Conservation (phyloP, 2,888 invertebrate genomes). For the Lepeophtheirus nordmannii region DNA sequence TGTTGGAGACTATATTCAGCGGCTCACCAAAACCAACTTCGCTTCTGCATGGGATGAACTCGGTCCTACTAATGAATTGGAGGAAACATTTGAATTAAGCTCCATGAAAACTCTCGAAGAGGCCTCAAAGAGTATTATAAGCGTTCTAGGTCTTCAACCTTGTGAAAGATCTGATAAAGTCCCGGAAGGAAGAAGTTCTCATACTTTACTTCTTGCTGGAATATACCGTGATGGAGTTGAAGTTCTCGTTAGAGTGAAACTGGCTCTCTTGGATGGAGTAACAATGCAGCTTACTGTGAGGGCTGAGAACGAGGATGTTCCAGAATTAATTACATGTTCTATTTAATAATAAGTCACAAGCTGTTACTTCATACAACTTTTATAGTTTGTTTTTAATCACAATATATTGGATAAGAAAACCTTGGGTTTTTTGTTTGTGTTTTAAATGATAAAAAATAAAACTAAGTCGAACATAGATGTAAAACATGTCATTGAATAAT, state of each 20-base stretch:
- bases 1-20: conserved; percentile 69
- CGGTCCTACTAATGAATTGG: conserved; percentile 49
- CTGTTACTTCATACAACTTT: no score
- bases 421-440: no score
- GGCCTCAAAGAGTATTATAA: conserved; percentile 64
- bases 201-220: conserved; percentile 62
- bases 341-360: conserved; percentile 47
- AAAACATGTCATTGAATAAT: no score
- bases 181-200: conserved; percentile 62
- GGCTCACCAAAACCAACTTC: conserved; percentile 51
- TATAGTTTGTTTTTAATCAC: no score
- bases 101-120: conserved; percentile 60
- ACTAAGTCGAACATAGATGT: no score
- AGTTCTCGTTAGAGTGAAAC: conserved; percentile 66
- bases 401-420: no score
- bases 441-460: no score
- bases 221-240: conserved; percentile 80
- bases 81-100: conserved; percentile 80
- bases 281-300: conserved; percentile 85
- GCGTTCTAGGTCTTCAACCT: conserved; percentile 66
- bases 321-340: conserved; percentile 68
- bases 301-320: conserved; percentile 65
- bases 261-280: conserved; percentile 60
- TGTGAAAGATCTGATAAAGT: conserved; percentile 70
- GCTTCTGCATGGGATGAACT: conserved; percentile 50